Percentiles rank a stretch among this genome's conserved stretches.
These are phyloP conservation scores for Labeo calbasu DNA, from an alignment of 2,797 vertebrate species.

Conservation along the genomic window DNA sequence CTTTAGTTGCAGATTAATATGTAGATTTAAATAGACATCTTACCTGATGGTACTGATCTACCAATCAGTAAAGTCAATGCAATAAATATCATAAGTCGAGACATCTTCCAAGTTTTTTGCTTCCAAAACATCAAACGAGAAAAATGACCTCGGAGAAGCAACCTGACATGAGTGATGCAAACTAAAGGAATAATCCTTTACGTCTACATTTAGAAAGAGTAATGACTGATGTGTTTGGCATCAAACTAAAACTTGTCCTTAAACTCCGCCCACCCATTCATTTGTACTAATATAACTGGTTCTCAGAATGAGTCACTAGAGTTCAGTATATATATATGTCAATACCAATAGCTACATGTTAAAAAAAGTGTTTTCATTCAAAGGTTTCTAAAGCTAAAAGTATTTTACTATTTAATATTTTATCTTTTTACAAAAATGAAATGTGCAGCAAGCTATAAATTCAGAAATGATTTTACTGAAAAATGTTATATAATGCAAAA, in stretches of 20 bases:
- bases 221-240: background rate
- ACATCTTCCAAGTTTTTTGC: background rate
- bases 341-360: background rate
- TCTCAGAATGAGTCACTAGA: background rate
- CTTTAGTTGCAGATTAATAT: background rate
- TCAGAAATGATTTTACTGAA: background rate
- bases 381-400: too few relatives aligned
- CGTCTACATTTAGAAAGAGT: background rate
- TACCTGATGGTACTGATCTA: slow-evolving; percentile 3
- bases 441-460: background rate
- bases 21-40: background rate
- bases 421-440: background rate
- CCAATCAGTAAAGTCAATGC: slow-evolving; percentile 18
- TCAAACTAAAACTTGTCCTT: background rate
- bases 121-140: background rate
- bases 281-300: background rate
- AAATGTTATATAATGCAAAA: too few relatives aligned
- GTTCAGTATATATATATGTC: background rate
- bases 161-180: background rate
- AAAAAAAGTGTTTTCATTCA: background rate
- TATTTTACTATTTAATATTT: background rate
- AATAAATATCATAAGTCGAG: background rate
- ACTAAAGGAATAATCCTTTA: background rate
- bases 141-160: background rate
- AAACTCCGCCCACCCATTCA: background rate